Evolutionary conservation across 2,113 vertebrate genomes (phyloP).

Genomic region (Eolophus roseicapilla): DNA sequence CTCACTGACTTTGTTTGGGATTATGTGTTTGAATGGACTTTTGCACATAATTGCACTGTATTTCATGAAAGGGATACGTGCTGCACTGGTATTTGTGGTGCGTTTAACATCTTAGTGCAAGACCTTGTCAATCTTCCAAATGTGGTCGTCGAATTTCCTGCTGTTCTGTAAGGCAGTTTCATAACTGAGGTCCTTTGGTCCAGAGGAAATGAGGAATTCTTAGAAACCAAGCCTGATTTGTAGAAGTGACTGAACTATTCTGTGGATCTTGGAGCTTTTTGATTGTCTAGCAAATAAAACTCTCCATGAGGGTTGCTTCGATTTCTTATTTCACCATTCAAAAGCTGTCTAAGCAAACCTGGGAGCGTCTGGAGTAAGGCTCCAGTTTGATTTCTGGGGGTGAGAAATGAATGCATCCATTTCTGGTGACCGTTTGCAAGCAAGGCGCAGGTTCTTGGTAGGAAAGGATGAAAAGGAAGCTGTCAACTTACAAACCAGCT

Average conservation of each 20-base stretch:
- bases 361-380: neutral
- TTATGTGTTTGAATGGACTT: neutral
- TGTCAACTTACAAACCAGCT: neutral
- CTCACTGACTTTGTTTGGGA: neutral
- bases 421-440: neutral
- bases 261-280: conserved; percentile 47
- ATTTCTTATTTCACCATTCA: neutral
- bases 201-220: neutral
- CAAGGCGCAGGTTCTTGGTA: neutral
- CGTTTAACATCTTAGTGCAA: conserved; percentile 24
- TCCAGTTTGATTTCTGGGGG: neutral
- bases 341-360: neutral
- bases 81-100: neutral
- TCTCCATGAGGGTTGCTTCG: conserved; percentile 42
- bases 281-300: conserved; percentile 59
- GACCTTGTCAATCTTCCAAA: conserved; percentile 17
- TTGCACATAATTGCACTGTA: neutral
- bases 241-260: conserved; percentile 22
- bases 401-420: neutral
- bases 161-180: conserved; percentile 60
- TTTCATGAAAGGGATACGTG: neutral
- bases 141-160: neutral
- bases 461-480: neutral
- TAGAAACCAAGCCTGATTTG: neutral
- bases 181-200: conserved; percentile 43